Evolutionary conservation across 2,797 vertebrate species (phyloP).

Genomic region (Staurois parvus): DNA sequence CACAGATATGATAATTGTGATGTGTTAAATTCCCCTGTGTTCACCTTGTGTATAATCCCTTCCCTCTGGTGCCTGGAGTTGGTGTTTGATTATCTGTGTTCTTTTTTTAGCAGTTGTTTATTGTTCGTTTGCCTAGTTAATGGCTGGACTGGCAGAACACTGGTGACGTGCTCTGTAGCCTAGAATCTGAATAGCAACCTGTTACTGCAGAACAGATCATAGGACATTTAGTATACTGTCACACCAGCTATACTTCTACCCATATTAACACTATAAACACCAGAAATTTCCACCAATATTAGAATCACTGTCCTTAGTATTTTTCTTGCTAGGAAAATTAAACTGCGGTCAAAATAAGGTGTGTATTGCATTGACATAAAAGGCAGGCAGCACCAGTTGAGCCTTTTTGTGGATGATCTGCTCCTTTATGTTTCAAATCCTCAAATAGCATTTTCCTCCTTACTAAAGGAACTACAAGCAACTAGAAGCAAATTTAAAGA

Average conservation of each 20-base stretch:
- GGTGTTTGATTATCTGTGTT: conserved; percentile 47
- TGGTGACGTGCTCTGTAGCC: conserved; percentile 12
- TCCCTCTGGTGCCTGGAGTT: conserved; percentile 30
- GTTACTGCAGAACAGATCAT: background rate
- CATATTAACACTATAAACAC: background rate
- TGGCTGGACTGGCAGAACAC: conserved; percentile 12
- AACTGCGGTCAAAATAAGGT: background rate
- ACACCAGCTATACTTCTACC: background rate
- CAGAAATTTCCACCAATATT: background rate
- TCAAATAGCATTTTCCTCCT: no score
- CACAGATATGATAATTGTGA: conserved; percentile 15
- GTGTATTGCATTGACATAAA: background rate
- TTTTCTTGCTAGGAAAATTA: background rate
- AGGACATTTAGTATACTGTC: background rate
- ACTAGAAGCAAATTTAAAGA: no score
- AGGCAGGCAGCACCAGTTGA: no score
- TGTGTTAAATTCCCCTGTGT: conserved; percentile 38
- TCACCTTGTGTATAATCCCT: conserved; percentile 47
- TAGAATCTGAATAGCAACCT: background rate
- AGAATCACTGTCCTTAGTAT: background rate
- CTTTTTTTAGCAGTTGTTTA: conserved; percentile 59
- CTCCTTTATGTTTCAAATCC: no score
- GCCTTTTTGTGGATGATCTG: no score
- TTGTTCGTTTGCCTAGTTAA: conserved; percentile 45
- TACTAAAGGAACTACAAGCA: no score